Conservation (phyloP, 2,888 invertebrate genomes). For the Schizotus pectinicornis region DNA sequence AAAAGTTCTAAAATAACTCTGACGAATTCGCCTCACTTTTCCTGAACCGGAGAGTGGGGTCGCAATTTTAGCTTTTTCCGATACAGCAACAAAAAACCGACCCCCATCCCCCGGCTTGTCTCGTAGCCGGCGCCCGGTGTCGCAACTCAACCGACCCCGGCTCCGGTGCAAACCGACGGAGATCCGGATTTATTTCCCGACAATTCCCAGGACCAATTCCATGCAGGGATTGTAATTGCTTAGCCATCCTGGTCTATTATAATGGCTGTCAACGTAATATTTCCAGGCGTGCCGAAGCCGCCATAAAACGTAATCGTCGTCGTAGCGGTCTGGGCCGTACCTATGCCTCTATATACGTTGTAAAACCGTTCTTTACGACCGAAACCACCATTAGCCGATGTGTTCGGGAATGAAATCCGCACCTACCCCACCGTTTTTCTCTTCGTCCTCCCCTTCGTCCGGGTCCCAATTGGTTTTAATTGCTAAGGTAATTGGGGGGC, state of each 20-base stretch:
- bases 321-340: slow-evolving; percentile 9
- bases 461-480: slow-evolving; percentile 44
- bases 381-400: slow-evolving; percentile 20
- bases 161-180: too few relatives aligned
- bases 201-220: slow-evolving; percentile 16
- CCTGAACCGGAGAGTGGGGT: too few relatives aligned
- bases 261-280: slow-evolving; percentile 22
- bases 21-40: too few relatives aligned
- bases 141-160: too few relatives aligned
- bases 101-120: too few relatives aligned
- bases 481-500: slow-evolving; percentile 44
- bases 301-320: slow-evolving; percentile 23
- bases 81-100: too few relatives aligned
- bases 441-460: too few relatives aligned
- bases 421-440: too few relatives aligned
- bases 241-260: slow-evolving; percentile 15
- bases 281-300: slow-evolving; percentile 14
- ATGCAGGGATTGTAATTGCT: slow-evolving; percentile 20
- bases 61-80: too few relatives aligned
- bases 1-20: too few relatives aligned
- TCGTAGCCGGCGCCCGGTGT: too few relatives aligned
- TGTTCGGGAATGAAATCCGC: slow-evolving; percentile 18
- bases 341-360: slow-evolving; percentile 7
- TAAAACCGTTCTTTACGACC: slow-evolving; percentile 33
- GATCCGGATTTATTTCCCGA: not conserved